phyloP scores from a whole-genome alignment of 2,113 vertebrate species.

The Brienomyrus longianalis region DNA sequence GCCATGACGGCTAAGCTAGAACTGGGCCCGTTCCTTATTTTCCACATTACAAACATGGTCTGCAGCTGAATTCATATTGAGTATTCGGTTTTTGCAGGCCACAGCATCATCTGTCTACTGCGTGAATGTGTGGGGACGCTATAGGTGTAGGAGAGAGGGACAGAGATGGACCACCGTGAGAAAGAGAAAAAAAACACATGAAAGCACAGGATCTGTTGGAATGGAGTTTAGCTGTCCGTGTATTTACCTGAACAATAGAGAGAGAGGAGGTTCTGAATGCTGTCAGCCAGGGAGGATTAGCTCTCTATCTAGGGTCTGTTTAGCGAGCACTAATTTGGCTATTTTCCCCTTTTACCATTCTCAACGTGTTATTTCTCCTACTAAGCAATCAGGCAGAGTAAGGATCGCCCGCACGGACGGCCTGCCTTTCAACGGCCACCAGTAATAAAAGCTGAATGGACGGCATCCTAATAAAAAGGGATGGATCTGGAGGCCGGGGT shows the following conservation, averaged over 20 bases:
- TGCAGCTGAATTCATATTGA: background rate
- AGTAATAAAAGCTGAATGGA: background rate
- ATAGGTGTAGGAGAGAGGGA: background rate
- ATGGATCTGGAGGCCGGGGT: background rate
- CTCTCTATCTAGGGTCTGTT: slow-evolving; percentile 34
- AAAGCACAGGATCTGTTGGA: background rate
- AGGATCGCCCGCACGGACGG: background rate
- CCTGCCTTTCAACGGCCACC: background rate
- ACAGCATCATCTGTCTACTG: background rate
- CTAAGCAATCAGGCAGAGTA: background rate
- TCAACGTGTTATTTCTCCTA: background rate
- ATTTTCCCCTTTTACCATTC: background rate
- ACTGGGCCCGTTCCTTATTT: background rate
- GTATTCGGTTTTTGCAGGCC: background rate
- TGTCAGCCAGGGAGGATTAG: slow-evolving; percentile 38
- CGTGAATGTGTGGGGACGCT: background rate
- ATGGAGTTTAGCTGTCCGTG: slow-evolving; percentile 33
- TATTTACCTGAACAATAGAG: slow-evolving; percentile 46
- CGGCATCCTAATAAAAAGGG: background rate
- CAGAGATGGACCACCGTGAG: background rate
- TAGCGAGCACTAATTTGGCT: slow-evolving; percentile 8
- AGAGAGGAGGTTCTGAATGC: slow-evolving; percentile 17
- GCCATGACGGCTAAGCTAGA: background rate
- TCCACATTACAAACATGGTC: background rate
- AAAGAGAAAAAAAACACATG: background rate